Percentiles rank a stretch among this genome's conserved stretches.
These are phyloP conservation scores for Mormyrus lacerda DNA, from an alignment of 2,113 vertebrate species.

Conservation along the genomic window DNA sequence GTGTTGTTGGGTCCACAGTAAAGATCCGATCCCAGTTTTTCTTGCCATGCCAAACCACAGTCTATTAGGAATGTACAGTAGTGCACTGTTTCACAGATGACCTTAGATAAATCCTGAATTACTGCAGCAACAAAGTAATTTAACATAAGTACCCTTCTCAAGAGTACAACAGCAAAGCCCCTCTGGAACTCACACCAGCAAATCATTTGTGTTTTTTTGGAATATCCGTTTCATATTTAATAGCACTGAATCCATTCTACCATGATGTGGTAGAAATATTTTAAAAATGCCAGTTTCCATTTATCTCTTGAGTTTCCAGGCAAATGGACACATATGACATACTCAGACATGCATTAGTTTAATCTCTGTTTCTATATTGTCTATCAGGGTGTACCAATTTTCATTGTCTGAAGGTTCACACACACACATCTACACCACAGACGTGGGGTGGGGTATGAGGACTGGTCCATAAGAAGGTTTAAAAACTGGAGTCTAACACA, in stretches of 20 bases:
- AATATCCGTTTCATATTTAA: background rate
- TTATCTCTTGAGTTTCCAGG: background rate
- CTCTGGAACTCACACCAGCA: slow-evolving; percentile 12
- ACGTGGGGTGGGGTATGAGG: background rate
- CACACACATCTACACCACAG: background rate
- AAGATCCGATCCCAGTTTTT: slow-evolving; percentile 2
- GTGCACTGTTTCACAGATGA: slow-evolving; percentile 12
- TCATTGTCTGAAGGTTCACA: background rate
- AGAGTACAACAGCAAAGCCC: background rate
- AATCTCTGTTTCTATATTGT: background rate
- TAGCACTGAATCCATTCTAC: slow-evolving; percentile 3
- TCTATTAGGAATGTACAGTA: slow-evolving; percentile 18
- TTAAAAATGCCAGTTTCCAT: background rate
- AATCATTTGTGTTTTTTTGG: background rate
- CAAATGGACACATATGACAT: background rate
- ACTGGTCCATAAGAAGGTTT: background rate
- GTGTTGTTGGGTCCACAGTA: slow-evolving; percentile 7
- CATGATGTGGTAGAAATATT: background rate
- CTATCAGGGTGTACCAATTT: background rate
- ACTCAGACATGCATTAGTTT: background rate
- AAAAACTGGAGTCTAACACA: background rate
- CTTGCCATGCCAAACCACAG: slow-evolving; percentile 22
- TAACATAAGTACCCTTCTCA: background rate
- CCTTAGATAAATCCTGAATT: slow-evolving; percentile 14
- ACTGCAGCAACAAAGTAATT: slow-evolving; percentile 1